Percentiles rank a stretch among this genome's conserved stretches.
Evolutionary conservation across 2,113 vertebrate genomes (phyloP).

Genomic region (Gracilinanus agilis): DNA sequence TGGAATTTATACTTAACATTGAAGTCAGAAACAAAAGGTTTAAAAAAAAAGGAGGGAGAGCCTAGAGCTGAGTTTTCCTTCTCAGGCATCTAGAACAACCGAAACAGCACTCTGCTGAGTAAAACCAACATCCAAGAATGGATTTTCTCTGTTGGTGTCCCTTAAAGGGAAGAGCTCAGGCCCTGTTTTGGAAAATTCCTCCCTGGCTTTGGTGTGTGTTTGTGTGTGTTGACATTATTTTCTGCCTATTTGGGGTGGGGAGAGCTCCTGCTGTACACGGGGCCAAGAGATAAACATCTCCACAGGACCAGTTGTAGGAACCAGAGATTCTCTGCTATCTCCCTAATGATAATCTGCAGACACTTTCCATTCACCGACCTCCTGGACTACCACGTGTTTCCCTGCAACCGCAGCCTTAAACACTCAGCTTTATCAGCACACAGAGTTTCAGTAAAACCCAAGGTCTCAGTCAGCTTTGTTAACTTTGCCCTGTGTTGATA

Average conservation of each 20-base stretch:
- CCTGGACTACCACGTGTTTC: constrained; percentile 41
- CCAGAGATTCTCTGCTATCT: constrained; percentile 73
- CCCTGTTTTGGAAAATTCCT: constrained; percentile 78
- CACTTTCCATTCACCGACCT: constrained; percentile 54
- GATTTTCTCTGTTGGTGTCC: background rate
- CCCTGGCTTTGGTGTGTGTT: constrained; percentile 59
- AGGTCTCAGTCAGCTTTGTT: background rate
- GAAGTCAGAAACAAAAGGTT: too few species aligned
- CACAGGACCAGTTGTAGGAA: constrained; percentile 16
- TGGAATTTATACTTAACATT: too few species aligned
- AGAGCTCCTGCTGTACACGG: constrained; percentile 42
- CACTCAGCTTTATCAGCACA: constrained; percentile 44
- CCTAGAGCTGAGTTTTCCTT: constrained; percentile 14
- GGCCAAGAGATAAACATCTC: constrained; percentile 72
- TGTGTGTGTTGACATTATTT: constrained; percentile 76
- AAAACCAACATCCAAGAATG: constrained; percentile 2
- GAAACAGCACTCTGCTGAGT: constrained; percentile 1
- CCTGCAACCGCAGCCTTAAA: constrained; percentile 20
- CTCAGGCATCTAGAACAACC: constrained; percentile 23
- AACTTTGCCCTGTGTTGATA: background rate
- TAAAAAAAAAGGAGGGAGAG: too few species aligned
- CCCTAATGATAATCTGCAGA: constrained; percentile 66
- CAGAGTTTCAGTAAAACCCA: constrained; percentile 60
- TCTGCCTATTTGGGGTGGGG: constrained; percentile 65
- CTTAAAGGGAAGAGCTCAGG: constrained; percentile 69